phyloP scores from a whole-genome alignment of 2,888 invertebrate species.

The Gymnoscelis rufifasciata region DNA sequence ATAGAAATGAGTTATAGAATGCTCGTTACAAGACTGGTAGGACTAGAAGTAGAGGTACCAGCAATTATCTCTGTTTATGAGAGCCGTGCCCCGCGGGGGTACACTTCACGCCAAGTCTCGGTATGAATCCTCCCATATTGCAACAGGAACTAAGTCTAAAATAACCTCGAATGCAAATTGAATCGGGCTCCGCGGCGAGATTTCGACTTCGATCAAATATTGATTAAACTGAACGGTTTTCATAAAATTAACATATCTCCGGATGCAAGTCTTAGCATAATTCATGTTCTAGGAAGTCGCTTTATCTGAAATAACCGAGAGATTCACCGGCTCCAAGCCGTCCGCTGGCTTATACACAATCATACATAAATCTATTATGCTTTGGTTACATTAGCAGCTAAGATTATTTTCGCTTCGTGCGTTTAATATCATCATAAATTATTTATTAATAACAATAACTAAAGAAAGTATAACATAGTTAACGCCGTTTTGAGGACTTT shows the following conservation, averaged over 20 bases:
- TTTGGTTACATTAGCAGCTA: too few species aligned
- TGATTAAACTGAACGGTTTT: constrained; percentile 14
- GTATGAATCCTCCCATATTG: background rate
- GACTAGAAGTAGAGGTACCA: background rate
- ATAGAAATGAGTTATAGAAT: constrained; percentile 6
- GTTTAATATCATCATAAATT: too few species aligned
- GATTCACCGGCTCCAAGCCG: background rate
- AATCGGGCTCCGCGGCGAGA: constrained; percentile 2
- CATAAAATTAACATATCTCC: constrained; percentile 12
- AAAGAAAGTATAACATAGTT: too few species aligned
- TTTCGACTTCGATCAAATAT: constrained; percentile 13
- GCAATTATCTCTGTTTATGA: background rate
- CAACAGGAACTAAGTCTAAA: constrained; percentile 8
- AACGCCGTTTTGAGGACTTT: too few species aligned
- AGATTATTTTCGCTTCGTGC: too few species aligned
- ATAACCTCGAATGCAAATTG: constrained; percentile 12
- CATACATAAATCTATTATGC: too few species aligned
- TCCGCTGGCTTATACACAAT: too few species aligned
- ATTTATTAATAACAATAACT: too few species aligned
- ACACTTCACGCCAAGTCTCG: background rate
- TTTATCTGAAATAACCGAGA: background rate
- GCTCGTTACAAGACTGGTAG: background rate
- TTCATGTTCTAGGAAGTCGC: background rate
- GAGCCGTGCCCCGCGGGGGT: background rate
- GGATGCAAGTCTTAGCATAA: constrained; percentile 2